Base-by-base conservation (phyloP, 2,888 invertebrate genomes). In the Tanytarsus gracilentus region DNA sequence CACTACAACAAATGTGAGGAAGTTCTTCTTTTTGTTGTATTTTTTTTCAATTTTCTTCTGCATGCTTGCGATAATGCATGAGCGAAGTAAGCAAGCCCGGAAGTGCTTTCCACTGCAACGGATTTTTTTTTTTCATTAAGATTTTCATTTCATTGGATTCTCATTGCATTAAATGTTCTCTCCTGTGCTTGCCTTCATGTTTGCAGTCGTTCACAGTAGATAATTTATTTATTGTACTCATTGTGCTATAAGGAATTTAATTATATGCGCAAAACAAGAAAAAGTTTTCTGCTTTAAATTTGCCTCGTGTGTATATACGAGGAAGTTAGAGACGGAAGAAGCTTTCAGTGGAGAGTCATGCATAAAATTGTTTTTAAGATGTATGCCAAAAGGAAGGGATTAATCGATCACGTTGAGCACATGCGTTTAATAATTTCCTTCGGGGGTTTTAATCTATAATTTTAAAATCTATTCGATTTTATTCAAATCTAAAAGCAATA, bases 351-450 rank as follows among this genome's bases (percentile, higher is more conserved):
- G 5, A 16, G 40, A 55, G 40, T 55, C 55, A 55, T 55, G 40
- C 55, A 55, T 55, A 26, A 55, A 55, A 55, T 55, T 55, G 55
- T 40, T 55, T 55, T 55, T 39, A n/a, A 53, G 14, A 53, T n/a
- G n/a, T n/a, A n/a, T n/a, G n/a, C n/a, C n/a, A n/a, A n/a, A n/a
- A n/a, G n/a, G n/a, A n/a, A n/a, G n/a, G n/a, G n/a, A n/a, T n/a
- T n/a, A n/a, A n/a, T n/a, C n/a, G n/a, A n/a, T n/a, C n/a, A n/a
- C n/a, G n/a, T n/a, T n/a, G n/a, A n/a, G n/a, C n/a, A n/a, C n/a
- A n/a, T n/a, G n/a, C n/a, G n/a, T n/a, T n/a, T n/a, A n/a, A n/a
- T n/a, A n/a, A n/a, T n/a, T n/a, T n/a, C n/a, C n/a, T n/a, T n/a
- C n/a, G n/a, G n/a, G n/a, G n/a, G n/a, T n/a, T n/a, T n/a, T n/a